Conservation (phyloP, 2,797 vertebrate genomes). For the Coccyzus lansbergi region DNA sequence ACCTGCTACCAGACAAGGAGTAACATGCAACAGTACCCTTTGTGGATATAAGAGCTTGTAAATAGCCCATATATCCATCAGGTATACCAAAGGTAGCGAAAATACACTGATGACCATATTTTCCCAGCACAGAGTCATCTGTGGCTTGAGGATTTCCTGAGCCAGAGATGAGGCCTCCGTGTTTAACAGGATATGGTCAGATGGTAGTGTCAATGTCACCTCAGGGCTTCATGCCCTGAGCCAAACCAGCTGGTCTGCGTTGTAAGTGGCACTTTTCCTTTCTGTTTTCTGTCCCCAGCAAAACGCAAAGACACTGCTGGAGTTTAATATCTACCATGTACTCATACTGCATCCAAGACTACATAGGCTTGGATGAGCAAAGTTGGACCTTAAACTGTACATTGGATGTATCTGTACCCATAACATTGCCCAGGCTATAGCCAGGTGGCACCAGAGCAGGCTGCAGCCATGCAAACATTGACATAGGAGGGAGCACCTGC, state of each 20-base stretch:
- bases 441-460: not conserved
- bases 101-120: not conserved
- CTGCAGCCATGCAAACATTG: not conserved
- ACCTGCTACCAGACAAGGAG: not conserved
- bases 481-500: not conserved
- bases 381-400: not conserved
- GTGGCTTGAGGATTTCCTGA: not conserved
- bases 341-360: not conserved
- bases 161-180: not conserved
- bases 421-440: fast-evolving
- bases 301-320: not conserved
- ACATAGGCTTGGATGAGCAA: not conserved
- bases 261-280: not conserved
- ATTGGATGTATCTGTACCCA: fast-evolving
- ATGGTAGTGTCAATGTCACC: not conserved
- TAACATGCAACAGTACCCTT: not conserved
- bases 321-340: not conserved
- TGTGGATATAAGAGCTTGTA: not conserved
- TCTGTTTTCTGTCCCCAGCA: not conserved
- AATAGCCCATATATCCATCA: not conserved
- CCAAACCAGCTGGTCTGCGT: not conserved
- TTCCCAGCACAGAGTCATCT: not conserved
- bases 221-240: not conserved
- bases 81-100: not conserved
- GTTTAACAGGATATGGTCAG: not conserved